Conservation (phyloP, 2,113 vertebrate species). For the Enhydra lutris region DNA sequence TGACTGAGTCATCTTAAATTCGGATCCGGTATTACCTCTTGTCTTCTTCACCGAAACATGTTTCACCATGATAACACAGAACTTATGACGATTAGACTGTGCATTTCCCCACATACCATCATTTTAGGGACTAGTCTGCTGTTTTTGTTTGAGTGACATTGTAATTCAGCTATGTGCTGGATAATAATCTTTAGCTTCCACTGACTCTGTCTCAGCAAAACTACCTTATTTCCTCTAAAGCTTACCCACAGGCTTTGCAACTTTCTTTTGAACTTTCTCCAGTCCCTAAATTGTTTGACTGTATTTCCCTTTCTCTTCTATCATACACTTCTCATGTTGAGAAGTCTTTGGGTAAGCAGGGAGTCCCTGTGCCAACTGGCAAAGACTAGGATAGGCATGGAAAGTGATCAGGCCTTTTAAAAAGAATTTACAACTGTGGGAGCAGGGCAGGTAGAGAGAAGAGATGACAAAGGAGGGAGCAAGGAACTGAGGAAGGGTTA, state of each 20-base stretch:
- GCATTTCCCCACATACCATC: neutral
- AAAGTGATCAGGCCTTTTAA: neutral
- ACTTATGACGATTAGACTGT: neutral
- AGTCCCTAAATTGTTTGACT: neutral
- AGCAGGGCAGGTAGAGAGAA: neutral
- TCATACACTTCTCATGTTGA: neutral
- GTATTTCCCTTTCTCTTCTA: neutral
- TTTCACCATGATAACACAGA: neutral
- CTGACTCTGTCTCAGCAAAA: neutral
- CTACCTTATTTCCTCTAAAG: neutral
- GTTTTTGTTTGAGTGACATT: neutral
- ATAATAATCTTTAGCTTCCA: neutral
- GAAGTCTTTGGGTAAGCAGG: neutral
- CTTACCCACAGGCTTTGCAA: neutral
- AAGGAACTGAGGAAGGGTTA: neutral
- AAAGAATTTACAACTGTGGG: neutral
- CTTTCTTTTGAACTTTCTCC: neutral
- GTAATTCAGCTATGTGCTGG: neutral
- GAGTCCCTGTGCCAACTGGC: neutral
- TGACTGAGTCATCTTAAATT: neutral
- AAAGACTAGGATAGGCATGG: neutral
- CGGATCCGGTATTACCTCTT: neutral
- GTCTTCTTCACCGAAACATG: neutral
- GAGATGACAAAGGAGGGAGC: neutral
- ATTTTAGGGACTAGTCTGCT: neutral